Percentiles rank a stretch among this genome's conserved stretches.
These are phyloP conservation scores for Larimichthys polyactis DNA, from an alignment of 2,113 vertebrate species.

Conservation along the genomic window DNA sequence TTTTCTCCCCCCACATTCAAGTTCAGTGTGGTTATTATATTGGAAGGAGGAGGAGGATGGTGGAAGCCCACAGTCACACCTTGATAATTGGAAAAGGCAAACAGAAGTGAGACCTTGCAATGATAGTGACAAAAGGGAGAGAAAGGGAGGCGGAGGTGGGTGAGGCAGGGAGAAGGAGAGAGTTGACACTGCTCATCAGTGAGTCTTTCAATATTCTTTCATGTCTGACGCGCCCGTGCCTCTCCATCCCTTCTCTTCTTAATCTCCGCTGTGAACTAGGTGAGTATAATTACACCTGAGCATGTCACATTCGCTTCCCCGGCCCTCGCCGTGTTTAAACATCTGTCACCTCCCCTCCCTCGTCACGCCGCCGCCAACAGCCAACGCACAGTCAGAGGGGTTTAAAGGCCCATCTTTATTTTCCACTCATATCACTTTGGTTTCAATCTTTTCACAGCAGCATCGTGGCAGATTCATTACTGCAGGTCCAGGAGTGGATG, in stretches of 20 bases:
- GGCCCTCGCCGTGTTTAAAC: slow-evolving; percentile 81
- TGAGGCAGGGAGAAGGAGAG: background rate
- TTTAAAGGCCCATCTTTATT: slow-evolving; percentile 87
- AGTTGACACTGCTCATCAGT: slow-evolving; percentile 51
- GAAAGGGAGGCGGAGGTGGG: background rate
- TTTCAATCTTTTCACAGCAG: slow-evolving; percentile 80
- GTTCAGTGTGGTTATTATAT: slow-evolving; percentile 51
- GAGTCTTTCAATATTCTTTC: slow-evolving; percentile 62
- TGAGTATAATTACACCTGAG: slow-evolving; percentile 79
- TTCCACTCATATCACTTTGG: slow-evolving; percentile 87
- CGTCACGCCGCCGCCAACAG: slow-evolving; percentile 66
- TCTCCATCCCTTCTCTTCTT: slow-evolving; percentile 57
- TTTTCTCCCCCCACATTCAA: background rate
- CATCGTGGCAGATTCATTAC: slow-evolving; percentile 94
- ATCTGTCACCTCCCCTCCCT: slow-evolving; percentile 83
- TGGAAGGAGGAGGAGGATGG: background rate
- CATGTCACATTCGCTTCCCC: slow-evolving; percentile 75
- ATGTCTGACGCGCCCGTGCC: slow-evolving; percentile 66
- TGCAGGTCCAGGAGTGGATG: slow-evolving; percentile 80
- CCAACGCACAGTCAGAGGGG: slow-evolving; percentile 84
- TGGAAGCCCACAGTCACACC: slow-evolving; percentile 70
- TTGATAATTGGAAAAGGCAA: slow-evolving; percentile 83
- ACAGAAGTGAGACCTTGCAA: slow-evolving; percentile 73
- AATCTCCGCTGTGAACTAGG: slow-evolving; percentile 78
- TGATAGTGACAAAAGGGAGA: slow-evolving; percentile 53